Base-by-base conservation (phyloP, 1,140 invertebrate species). In the Nymphalis io region DNA sequence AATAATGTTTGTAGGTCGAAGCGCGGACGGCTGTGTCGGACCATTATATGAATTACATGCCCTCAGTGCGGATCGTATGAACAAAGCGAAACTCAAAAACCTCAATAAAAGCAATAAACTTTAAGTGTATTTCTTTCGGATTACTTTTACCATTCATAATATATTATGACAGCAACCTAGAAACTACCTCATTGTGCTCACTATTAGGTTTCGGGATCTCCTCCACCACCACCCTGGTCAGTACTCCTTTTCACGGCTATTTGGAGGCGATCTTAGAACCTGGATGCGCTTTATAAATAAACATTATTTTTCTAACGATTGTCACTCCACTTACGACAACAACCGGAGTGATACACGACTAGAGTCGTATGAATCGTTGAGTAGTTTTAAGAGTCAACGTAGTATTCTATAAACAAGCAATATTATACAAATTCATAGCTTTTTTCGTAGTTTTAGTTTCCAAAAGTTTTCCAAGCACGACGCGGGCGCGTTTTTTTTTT, bases 131-230 rank as follows among this genome's bases (percentile, higher is more conserved):
- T 64, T 61, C 46, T 60, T 69, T 69, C 18, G 53, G 21, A 33
- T 21, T 23, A 55, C 23, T 55, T 27, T 55, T 16, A 51, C 20
- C 44, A 63, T 51, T 63, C 48, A 44, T 42, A 12, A 18, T 55
- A 53, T 68, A 46, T 62, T 57, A 20, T 33, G 42, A 66, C 51
- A n/a, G 60, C 70, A 72, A 72, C 70, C 70, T 67, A 63, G 67
- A 68, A 68, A 68, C 71, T 73, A 73, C 71, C 71, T 73, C 71
- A 73, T 68, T 64, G 70, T 72, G 64, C 70, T 60, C 23, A 0
- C 16, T 27, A 13, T n/a, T 27, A 23, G 23, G 42, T 61, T 46
- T 23, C 40, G 48, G 46, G 60, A 27, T 46, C 46, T 46, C 42
- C 60, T 61, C 60, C 21, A 12, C 6, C 42, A 20, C 46, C n/a